Base-by-base conservation (phyloP, 2,888 invertebrate genomes). In the Nomada fucata region DNA sequence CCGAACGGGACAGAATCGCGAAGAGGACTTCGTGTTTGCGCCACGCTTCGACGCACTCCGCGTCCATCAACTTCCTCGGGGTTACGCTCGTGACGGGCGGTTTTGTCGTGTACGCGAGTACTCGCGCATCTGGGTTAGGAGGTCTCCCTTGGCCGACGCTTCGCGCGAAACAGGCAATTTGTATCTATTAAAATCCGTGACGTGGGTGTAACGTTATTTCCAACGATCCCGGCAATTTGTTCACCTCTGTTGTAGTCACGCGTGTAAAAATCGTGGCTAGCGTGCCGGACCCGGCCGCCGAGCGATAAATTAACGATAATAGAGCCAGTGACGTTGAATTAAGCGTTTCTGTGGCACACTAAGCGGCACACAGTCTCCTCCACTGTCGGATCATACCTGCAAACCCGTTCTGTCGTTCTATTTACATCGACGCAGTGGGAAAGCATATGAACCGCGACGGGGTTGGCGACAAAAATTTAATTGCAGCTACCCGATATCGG, bases 161-260 rank as follows among this genome's bases (percentile, higher is more conserved):
- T n/a, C 4, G 57, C 0, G 10, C 11, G 70, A 18, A 36, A 26
- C 71, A 55, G 61, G 73, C 72, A 76, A 86, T 86, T 83, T 71
- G 81, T 83, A 74, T 68, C 69, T 76, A 74, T 74, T 79, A 70
- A 72, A 76, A 73, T 53, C 52, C 44, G 57, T 50, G 23, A 23
- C 59, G 87, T 82, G 82, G 82, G 87, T 77, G 84, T 79, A 79
- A 69, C 86, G 65, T 79, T 76, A 79, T 82, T 86, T 77, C 67
- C 82, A 67, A 50, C 65, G 73, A 79, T 75, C 79, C 23, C 55
- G 36, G 67, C 70, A 77, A 84, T 84, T 76, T 73, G 82, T 72
- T 29, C 71, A 63, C 20, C 20, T 36, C 36, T 36, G 60, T 53
- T 23, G 55, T 50, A 36, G 57, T 36, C 29, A 55, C 9, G 11